phyloP scores from a whole-genome alignment of 2,113 vertebrate genomes.

The Microtus oregoni region DNA sequence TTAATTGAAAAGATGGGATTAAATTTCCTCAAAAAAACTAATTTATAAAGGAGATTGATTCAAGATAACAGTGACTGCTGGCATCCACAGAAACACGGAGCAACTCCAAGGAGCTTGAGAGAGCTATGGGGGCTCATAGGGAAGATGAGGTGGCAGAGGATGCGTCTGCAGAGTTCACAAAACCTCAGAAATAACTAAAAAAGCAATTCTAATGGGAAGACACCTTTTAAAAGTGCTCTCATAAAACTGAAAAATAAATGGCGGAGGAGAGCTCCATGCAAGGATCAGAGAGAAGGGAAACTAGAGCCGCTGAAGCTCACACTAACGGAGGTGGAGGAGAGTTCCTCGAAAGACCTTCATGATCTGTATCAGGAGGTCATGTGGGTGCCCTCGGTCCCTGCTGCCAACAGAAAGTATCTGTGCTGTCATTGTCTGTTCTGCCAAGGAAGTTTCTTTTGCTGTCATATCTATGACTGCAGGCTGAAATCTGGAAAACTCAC shows the following conservation, averaged over 20 bases:
- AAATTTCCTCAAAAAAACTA: neutral
- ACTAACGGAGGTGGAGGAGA: neutral
- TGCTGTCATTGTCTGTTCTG: neutral
- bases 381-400: neutral
- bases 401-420: neutral
- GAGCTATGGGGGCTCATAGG: neutral
- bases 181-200: neutral
- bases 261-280: neutral
- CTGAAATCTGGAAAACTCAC: too few relatives aligned
- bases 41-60: neutral
- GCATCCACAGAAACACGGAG: neutral
- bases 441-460: neutral
- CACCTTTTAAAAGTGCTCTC: neutral
- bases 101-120: neutral
- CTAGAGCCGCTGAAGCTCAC: neutral
- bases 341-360: neutral
- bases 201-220: neutral
- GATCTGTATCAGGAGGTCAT: neutral
- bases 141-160: neutral
- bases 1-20: neutral
- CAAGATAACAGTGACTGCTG: neutral
- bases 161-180: neutral
- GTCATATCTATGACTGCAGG: too few relatives aligned
- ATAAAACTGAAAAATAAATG: neutral
- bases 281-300: neutral